Conservation (phyloP, 2,797 vertebrate genomes). For the Eulemur coronatus region DNA sequence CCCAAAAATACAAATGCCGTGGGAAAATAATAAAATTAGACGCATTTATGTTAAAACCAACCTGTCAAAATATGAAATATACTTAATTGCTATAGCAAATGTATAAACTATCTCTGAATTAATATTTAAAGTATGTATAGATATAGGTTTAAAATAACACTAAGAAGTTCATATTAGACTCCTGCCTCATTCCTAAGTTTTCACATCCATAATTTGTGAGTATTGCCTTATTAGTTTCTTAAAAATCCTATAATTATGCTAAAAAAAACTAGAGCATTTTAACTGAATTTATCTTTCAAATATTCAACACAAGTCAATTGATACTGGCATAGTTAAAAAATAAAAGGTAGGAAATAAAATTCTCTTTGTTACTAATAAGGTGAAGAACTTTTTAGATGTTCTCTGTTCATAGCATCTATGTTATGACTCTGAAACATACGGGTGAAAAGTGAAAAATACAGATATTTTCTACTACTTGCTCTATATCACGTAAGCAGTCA, state of each 20-base stretch:
- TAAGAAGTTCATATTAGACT: neutral
- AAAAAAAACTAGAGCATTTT: slow-evolving; percentile 15
- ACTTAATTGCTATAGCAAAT: neutral
- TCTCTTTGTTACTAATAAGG: slow-evolving; percentile 2
- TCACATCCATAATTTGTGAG: neutral
- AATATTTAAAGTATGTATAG: slow-evolving; percentile 2
- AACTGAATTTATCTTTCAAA: slow-evolving; percentile 24
- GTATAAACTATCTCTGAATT: neutral
- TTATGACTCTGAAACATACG: neutral
- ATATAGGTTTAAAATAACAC: neutral
- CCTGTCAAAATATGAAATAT: neutral
- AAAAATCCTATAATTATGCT: slow-evolving; percentile 24
- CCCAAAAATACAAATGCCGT: neutral
- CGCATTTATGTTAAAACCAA: slow-evolving; percentile 8
- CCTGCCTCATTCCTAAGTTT: neutral
- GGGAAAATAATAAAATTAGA: slow-evolving; percentile 27
- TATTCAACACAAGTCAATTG: neutral
- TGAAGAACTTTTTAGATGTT: neutral
- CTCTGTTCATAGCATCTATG: neutral
- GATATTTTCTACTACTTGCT: neutral
- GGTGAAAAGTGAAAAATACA: slow-evolving; percentile 2
- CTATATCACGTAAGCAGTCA: neutral
- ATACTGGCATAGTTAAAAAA: neutral
- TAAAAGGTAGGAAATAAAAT: slow-evolving; percentile 17
- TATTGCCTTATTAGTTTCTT: slow-evolving; percentile 19